Base-by-base conservation (phyloP, 2,888 invertebrate species). In the Hypselothyrea guttata region DNA sequence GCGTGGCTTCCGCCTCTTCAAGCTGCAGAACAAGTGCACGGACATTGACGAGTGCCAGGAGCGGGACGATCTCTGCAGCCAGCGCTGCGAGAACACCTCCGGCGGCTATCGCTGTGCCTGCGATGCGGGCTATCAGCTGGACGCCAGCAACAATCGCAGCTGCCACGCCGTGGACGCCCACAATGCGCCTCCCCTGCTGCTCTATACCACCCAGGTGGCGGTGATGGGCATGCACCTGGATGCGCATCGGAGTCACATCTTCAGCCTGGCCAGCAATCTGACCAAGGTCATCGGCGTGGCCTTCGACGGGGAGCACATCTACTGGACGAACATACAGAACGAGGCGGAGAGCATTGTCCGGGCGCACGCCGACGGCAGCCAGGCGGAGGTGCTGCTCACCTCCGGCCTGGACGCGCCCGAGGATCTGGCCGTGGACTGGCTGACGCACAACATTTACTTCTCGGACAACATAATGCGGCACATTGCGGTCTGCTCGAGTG, bases 381-480 rank as follows among this genome's bases (percentile, higher is more conserved):
- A 92, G 1, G 91, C 91, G 60, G 92, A 94, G 89, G 90, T 92
- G 0, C 61, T 94, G 16, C 91, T 93, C 1, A 92, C 93, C 4
- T 89, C 93, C 66, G 96, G 96, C 0, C 85, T 96, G 0, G 93
- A 93, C 58, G 91, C 92, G 3, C 94, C 95, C 0, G 95, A 95
- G 62, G 95, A 95, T 73, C 90, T 96, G 51, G 94, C 94, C 0
- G 90, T 95, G 15, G 96, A 96, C 88, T 95, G 94, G 93, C 84
- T 95, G 5, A 95, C 95, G 0, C 84, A 84, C 53, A 96, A 96
- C 87, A 92, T 97, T 34, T 97, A 96, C 89, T 95, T 96, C 87
- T 94, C 94, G 1, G 97, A 97, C 86, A 92, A 93, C 0, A 92
- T 92, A 31, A 91, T 93, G 71, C 92, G 93, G 11, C 93, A 93